Evolutionary conservation across 2,888 invertebrate species (phyloP), one percentile per base, ranked within the genome.

Genomic region (Lymantria monacha): DNA sequence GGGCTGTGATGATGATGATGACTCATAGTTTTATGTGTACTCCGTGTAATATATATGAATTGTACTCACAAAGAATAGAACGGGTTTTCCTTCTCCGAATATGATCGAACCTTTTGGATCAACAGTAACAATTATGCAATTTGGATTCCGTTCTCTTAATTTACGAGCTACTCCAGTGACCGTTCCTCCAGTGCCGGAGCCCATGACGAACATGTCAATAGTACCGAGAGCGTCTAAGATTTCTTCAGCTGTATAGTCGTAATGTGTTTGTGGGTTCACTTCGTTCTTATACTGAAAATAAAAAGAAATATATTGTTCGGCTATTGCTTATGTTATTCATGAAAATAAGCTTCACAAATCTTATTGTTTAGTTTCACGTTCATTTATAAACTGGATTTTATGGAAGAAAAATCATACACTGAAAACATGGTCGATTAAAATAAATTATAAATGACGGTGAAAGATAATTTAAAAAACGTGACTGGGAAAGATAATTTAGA

Each of bases 131-230:
- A 98, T 91, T 68, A 93, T 87, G 63, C 96, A 96, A 42, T 91
- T 81, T 0, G 97, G 96, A 33, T 93, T 93, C 55, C 93, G 88
- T 80, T 98, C 97, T 80, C 97, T 98, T 44, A 99, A 92, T 85
- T 95, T 97, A 30, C 97, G 92, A 0, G 95, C 97, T 51, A 98
- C 93, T 15, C 99, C 99, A n/a, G 95, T 93, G 11, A 98, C 92
- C 0, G 98, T 98, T 5, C 99, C 99, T 0, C 98, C 98, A 0
- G 98, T 98, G 10, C 99, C 99, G 8, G 97, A 95, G 13, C 96
- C 95, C 42, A 92, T 84, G 47, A 97, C 94, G 53, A 97, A 86
- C 94, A 97, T 95, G 80, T 98, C 98, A 30, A 98, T 83, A 70
- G 94, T 94, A 55, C 94, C 94, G 1, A 80, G 62, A 0, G 79